Base-by-base conservation (phyloP, 2,797 vertebrate species). In the Esox masquinongy region DNA sequence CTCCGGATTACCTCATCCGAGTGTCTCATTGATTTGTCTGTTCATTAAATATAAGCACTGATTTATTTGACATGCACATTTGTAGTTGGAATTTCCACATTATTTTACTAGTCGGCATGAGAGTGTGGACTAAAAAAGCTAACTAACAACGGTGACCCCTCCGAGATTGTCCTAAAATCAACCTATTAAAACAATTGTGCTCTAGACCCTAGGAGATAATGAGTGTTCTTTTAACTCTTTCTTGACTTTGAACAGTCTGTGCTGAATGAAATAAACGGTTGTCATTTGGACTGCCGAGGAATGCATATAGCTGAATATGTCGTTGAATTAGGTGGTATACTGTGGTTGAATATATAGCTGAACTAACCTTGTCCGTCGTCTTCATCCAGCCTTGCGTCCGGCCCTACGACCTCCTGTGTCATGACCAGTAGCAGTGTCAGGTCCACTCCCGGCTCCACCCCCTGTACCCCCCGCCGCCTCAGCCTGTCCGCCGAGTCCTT, bases 401-500 rank as follows among this genome's bases (percentile, higher is more conserved):
- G 83, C 79, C 92, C 92, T 26, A 89, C 95, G 78, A 76, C 90
- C 76, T 88, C 93, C 85, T 93, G 95, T 79, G 36, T 85, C 24
- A 93, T 88, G 73, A 63, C 89, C 89, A 83, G 87, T 90, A 94
- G 86, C 80, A 77, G 73, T 49, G 86, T 96, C 88, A 95, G 95
- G 26, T 90, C 92, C 68, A 98, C 97, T 0, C 96, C 97, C 0
- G 95, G 93, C 82, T 97, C 95, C 87, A 97, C 96, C 0, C 97
- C 97, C 0, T 96, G 96, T 87, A 99, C 97, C 2, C 96, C 97
- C 1, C 96, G 97, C 75, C 97, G 96, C 74, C 95, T 97, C 87
- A 99, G 97, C 77, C 84, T 97, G 79, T 94, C 95, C 77, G 95
- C 95, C 0, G 98, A 99, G 86, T 99, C 97, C 88, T 99, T 95